Evolutionary conservation across 2,888 invertebrate genomes (phyloP).

Genomic region (Zele albiditarsus): DNA sequence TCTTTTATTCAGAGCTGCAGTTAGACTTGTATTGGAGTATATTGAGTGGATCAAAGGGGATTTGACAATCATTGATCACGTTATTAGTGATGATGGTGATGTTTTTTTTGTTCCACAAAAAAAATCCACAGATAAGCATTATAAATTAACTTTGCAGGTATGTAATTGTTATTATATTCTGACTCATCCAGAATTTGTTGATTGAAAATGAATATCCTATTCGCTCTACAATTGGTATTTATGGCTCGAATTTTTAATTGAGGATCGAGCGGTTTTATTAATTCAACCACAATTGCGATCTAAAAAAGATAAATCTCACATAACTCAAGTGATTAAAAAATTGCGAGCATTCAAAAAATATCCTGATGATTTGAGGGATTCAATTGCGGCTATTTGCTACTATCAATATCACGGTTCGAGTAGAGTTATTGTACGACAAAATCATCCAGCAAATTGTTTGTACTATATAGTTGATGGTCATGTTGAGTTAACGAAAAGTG

Average conservation of each 20-base stretch:
- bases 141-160: constrained; percentile 56
- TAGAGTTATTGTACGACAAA: constrained; percentile 78
- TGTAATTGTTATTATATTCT: background rate
- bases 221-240: background rate
- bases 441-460: constrained; percentile 76
- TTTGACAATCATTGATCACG: constrained; percentile 45
- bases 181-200: background rate
- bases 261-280: constrained; percentile 64
- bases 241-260: background rate
- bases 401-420: constrained; percentile 78
- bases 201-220: background rate
- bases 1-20: constrained; percentile 59
- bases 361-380: constrained; percentile 76
- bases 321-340: constrained; percentile 57
- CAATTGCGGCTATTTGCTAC: constrained; percentile 77
- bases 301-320: constrained; percentile 51
- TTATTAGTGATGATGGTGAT: constrained; percentile 54
- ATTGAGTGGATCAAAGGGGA: constrained; percentile 61
- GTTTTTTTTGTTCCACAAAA: constrained; percentile 51
- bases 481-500: constrained; percentile 74
- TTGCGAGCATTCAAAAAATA: constrained; percentile 58
- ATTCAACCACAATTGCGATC: constrained; percentile 53
- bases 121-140: constrained; percentile 48
- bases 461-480: constrained; percentile 81
- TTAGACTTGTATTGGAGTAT: constrained; percentile 61